phyloP scores from a whole-genome alignment of 2,888 invertebrate species.

The Neelides folsomi region DNA sequence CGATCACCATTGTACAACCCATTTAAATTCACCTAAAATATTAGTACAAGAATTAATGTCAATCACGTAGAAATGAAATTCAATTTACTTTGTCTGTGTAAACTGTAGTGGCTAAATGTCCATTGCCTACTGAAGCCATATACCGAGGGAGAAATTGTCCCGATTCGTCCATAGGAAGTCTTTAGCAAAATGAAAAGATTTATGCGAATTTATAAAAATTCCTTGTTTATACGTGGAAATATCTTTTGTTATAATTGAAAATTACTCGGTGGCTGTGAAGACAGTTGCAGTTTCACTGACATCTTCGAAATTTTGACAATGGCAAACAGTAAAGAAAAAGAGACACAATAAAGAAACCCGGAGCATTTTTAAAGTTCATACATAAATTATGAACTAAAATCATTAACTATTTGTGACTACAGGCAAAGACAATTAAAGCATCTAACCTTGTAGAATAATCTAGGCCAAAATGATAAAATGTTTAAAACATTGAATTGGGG shows the following conservation, averaged over 20 bases:
- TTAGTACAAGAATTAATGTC: no score
- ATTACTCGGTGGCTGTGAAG: conserved; percentile 18
- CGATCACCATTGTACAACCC: conserved; percentile 32
- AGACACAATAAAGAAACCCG: no score
- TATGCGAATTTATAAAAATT: background rate
- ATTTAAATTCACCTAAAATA: conserved; percentile 20
- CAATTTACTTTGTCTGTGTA: conserved; percentile 30
- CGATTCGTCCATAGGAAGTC: conserved; percentile 20
- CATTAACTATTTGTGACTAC: no score
- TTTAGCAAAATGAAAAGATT: conserved; percentile 5
- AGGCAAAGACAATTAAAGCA: no score
- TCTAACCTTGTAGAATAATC: no score
- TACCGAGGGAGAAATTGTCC: conserved; percentile 19
- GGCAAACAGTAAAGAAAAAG: no score
- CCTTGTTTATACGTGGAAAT: background rate
- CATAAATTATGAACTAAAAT: no score
- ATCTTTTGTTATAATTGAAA: background rate
- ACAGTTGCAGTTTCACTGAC: conserved; percentile 15
- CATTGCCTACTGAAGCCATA: conserved; percentile 32
- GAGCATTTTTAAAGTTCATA: no score
- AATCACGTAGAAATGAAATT: no score
- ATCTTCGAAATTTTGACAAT: conserved; percentile 14
- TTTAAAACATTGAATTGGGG: no score
- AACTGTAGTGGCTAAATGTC: conserved; percentile 30
- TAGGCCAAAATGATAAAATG: no score